A percentile compares a stretch with the other conserved stretches of the same genome.
These are phyloP conservation scores for Graptemys geographica DNA, from an alignment of 2,797 vertebrate species.

Conservation along the genomic window DNA sequence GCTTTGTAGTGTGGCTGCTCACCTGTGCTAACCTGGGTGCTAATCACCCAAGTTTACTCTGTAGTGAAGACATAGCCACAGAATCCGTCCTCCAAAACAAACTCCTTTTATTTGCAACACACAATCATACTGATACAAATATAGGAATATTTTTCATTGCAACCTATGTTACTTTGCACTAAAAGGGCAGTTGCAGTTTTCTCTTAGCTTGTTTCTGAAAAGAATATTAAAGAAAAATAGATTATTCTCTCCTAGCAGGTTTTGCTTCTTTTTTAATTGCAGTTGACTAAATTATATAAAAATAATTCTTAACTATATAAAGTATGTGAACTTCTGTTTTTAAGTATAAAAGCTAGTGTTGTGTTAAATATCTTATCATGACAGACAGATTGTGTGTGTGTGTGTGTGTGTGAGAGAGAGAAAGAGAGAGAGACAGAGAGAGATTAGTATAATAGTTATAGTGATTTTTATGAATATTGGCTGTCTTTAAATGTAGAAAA, in stretches of 20 bases:
- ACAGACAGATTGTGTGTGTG: no score
- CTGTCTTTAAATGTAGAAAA: no score
- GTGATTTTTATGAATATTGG: no score
- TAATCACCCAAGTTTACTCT: no score
- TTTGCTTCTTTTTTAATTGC: background rate
- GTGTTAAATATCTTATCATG: background rate
- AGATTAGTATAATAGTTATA: no score
- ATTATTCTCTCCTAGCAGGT: background rate
- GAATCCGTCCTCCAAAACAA: no score
- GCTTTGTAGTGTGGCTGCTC: no score
- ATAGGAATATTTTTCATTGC: fast-evolving
- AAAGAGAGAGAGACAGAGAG: no score
- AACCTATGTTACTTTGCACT: background rate
- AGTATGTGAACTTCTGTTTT: background rate
- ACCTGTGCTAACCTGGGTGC: no score
- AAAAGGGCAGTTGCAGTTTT: background rate
- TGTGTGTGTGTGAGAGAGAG: no score
- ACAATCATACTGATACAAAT: background rate
- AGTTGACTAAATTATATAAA: background rate
- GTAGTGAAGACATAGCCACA: no score
- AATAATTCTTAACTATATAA: background rate
- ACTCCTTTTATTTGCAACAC: background rate
- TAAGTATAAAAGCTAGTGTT: background rate
- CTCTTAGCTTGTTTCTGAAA: background rate
- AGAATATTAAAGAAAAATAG: background rate